phyloP scores from a whole-genome alignment of 2,113 vertebrate genomes.

The Upupa epops region DNA sequence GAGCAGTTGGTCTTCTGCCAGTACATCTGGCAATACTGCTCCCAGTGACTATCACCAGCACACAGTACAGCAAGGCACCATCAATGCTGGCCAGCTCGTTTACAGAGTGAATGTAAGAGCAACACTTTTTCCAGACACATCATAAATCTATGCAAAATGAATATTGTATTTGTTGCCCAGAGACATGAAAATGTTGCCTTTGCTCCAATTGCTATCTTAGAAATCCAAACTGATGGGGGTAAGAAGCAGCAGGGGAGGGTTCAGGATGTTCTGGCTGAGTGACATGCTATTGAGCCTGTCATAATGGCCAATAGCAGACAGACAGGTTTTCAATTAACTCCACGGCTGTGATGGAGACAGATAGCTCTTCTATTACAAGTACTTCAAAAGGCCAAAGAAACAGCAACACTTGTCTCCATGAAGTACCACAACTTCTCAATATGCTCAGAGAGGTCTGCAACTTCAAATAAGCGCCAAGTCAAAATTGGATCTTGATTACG shows the following conservation, averaged over 20 bases:
- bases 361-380: background rate
- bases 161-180: background rate
- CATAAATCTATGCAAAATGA: conserved; percentile 16
- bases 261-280: background rate
- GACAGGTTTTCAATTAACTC: conserved; percentile 37
- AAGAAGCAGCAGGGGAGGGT: conserved; percentile 7
- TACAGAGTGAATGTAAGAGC: background rate
- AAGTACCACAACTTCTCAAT: background rate
- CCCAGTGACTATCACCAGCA: background rate
- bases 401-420: background rate
- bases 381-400: conserved; percentile 38
- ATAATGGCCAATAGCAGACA: background rate
- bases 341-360: background rate
- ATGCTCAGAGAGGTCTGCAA: background rate
- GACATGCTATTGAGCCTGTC: background rate
- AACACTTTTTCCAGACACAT: background rate
- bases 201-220: background rate
- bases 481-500: conserved; percentile 11
- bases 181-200: conserved; percentile 1
- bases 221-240: background rate
- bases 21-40: conserved; percentile 7
- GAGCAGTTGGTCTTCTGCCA: background rate
- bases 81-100: background rate
- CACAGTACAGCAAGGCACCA: background rate
- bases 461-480: background rate